Evolutionary conservation across 2,797 vertebrate species (phyloP).

Genomic region (Sciurus carolinensis): DNA sequence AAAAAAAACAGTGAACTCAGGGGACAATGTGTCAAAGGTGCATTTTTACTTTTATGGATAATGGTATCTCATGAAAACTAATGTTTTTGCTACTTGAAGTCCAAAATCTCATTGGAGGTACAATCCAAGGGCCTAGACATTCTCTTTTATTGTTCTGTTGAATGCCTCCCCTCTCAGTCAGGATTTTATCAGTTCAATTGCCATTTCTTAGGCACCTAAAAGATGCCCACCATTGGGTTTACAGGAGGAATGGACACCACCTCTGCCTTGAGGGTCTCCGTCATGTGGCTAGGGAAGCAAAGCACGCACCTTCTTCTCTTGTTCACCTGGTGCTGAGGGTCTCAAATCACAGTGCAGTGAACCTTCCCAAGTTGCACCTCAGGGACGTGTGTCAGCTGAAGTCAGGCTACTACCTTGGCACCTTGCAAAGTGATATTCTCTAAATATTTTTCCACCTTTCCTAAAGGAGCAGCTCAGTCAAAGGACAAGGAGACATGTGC

Average conservation of each 20-base stretch:
- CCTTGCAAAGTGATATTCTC: neutral
- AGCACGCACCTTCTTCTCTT: neutral
- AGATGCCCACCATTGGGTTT: neutral
- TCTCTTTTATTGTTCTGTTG: neutral
- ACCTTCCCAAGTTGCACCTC: neutral
- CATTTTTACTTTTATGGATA: neutral
- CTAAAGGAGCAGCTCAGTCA: neutral
- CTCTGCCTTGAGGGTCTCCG: neutral
- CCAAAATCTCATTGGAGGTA: neutral
- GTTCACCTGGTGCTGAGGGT: neutral
- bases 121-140: neutral
- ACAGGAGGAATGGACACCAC: neutral
- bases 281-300: neutral
- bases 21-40: neutral
- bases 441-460: neutral
- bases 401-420: neutral
- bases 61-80: neutral
- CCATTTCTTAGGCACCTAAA: neutral
- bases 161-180: neutral
- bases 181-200: neutral
- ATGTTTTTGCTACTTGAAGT: neutral
- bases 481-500: neutral
- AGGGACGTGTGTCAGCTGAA: neutral
- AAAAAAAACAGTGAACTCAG: neutral
- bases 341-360: neutral